Evolutionary conservation across 2,797 vertebrate species (phyloP).

Genomic region (Centropyge bicolor): DNA sequence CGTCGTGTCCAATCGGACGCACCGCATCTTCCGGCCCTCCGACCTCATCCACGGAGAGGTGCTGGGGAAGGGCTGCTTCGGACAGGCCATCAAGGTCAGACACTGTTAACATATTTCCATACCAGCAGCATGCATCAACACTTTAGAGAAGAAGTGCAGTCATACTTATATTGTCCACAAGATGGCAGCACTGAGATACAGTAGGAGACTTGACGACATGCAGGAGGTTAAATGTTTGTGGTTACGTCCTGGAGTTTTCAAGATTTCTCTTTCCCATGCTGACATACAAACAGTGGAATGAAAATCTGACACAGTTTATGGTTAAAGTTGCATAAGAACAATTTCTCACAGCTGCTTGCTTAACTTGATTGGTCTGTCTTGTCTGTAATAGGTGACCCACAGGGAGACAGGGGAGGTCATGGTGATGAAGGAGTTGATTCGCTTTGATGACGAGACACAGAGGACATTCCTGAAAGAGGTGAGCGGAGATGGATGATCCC

Average conservation of each 20-base stretch:
- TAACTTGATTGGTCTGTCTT: slow-evolving; percentile 12
- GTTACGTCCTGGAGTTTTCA: slow-evolving; percentile 5
- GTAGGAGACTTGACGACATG: neutral
- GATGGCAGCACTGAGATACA: slow-evolving; percentile 60
- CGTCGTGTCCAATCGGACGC: slow-evolving; percentile 87
- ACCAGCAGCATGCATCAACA: neutral
- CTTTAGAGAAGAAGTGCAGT: neutral
- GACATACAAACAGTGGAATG: neutral
- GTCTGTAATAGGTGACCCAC: slow-evolving; percentile 91
- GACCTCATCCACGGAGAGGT: slow-evolving; percentile 99
- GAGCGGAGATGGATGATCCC: slow-evolving; percentile 24
- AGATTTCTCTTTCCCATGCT: neutral
- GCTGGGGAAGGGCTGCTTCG: slow-evolving; percentile 96
- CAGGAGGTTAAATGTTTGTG: neutral
- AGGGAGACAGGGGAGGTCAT: slow-evolving; percentile 97
- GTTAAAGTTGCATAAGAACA: slow-evolving; percentile 10
- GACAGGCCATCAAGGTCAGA: slow-evolving; percentile 96
- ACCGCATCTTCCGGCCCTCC: slow-evolving; percentile 96
- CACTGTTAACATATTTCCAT: neutral
- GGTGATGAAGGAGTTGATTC: slow-evolving; percentile 99
- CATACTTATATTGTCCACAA: slow-evolving; percentile 48
- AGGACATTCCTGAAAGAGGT: slow-evolving; percentile 97
- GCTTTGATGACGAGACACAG: slow-evolving; percentile 97
- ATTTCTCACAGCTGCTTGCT: slow-evolving; percentile 10
- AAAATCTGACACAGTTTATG: neutral